Base-by-base conservation (phyloP, 2,797 vertebrate species). In the Muscicapa comitata region DNA sequence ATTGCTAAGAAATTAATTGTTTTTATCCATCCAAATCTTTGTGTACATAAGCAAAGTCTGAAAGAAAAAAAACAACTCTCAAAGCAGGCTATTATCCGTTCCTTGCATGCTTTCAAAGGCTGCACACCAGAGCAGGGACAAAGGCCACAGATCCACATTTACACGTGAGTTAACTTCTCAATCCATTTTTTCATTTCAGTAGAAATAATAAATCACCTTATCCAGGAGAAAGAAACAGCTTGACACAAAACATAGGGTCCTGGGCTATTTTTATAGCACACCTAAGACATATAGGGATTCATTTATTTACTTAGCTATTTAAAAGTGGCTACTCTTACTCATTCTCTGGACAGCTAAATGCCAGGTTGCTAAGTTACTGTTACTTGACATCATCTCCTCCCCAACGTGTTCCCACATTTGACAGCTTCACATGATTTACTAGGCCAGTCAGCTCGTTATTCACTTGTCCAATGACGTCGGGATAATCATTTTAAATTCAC, bases 331-430 rank as follows among this genome's bases (percentile, higher is more conserved):
- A 86, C 94, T 97, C 94, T 97, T 96, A 91, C 90, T 97, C 97
- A 97, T 95, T 97, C 96, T 87, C 89, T 95, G 97, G 97, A 98
- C 96, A 98, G 96, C 96, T 97, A 98, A 97, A 98, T 95, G 93
- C 92, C 77, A 93, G 91, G 98, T 98, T 99, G 98, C 99, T 98
- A 98, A 97, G 98, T 98, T 98, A 99, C 98, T 95, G 93, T 96
- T 97, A 98, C 98, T 98, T 98, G 98, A 98, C 98, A 98, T 98
- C 98, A 98, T 97, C 97, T 97, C 93, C 95, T 98, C 97, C 97
- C 96, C 95, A 97, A 98, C 55, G 97, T 98, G 95, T 98, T 98
- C 94, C 95, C 94, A 92, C 88, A 95, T 97, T 98, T 98, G 98
- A 98, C 98, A 98, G 97, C 94, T 95, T 97, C 95, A 96, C 95